These are phyloP conservation scores for Odontocolon sp. DNA, from an alignment of 2,888 invertebrate genomes.

Conservation along the genomic window DNA sequence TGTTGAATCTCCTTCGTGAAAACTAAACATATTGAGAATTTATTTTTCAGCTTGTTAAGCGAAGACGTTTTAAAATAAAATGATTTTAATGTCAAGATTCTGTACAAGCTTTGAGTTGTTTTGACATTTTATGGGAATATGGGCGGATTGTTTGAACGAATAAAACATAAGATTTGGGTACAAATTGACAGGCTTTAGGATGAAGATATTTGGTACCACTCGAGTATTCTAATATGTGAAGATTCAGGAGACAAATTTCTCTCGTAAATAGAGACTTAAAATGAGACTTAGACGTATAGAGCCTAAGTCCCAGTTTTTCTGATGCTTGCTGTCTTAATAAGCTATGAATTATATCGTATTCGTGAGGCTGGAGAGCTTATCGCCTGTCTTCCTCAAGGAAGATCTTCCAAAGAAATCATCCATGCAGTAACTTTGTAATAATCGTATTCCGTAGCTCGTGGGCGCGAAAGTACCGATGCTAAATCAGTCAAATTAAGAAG, in stretches of 20 bases:
- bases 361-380: background rate
- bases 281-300: background rate
- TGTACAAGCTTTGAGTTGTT: background rate
- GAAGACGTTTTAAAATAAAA: background rate
- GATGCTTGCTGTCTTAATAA: background rate
- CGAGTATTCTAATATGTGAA: background rate
- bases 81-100: background rate
- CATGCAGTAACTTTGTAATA: background rate
- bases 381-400: background rate
- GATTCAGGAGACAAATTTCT: constrained; percentile 18
- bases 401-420: background rate
- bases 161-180: background rate
- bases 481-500: constrained; percentile 40
- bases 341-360: constrained; percentile 5
- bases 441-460: constrained; percentile 7
- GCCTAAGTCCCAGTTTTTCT: constrained; percentile 12
- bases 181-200: constrained; percentile 9
- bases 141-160: background rate
- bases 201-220: constrained; percentile 37
- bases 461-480: background rate
- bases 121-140: background rate
- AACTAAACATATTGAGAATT: background rate
- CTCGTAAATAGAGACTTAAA: constrained; percentile 41
- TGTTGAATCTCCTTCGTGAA: no score
- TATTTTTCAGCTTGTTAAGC: background rate